phyloP scores from a whole-genome alignment of 2,113 vertebrate species.

The Mola mola region DNA sequence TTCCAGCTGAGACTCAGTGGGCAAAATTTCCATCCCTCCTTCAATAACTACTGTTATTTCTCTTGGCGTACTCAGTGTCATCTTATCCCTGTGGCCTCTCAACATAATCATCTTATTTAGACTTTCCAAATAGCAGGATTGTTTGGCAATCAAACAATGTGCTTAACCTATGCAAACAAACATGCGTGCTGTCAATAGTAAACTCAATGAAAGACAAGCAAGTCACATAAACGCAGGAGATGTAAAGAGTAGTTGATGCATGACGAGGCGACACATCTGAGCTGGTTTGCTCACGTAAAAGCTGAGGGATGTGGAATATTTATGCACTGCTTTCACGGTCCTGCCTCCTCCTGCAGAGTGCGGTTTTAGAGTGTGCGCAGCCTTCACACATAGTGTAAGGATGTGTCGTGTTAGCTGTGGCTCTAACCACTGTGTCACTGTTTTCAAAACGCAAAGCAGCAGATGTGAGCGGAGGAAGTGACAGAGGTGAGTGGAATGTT shows the following conservation, averaged over 20 bases:
- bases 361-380: slow-evolving; percentile 3
- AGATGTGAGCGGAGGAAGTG: slow-evolving; percentile 96
- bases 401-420: slow-evolving; percentile 51
- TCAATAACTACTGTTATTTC: background rate
- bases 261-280: background rate
- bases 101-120: background rate
- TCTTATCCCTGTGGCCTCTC: background rate
- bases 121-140: background rate
- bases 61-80: background rate
- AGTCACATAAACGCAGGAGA: background rate
- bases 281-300: background rate
- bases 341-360: background rate
- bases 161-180: slow-evolving; percentile 5
- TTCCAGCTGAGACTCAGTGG: background rate
- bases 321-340: background rate
- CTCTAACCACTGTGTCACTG: slow-evolving; percentile 78
- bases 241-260: background rate
- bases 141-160: background rate
- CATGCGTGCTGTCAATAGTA: background rate
- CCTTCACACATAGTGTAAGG: slow-evolving; percentile 19
- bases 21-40: background rate
- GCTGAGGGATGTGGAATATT: background rate
- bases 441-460: slow-evolving; percentile 89
- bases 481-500: slow-evolving; percentile 93
- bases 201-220: background rate